Evolutionary conservation across 2,888 invertebrate species (phyloP).

Genomic region (Drosophila paramelanica): DNA sequence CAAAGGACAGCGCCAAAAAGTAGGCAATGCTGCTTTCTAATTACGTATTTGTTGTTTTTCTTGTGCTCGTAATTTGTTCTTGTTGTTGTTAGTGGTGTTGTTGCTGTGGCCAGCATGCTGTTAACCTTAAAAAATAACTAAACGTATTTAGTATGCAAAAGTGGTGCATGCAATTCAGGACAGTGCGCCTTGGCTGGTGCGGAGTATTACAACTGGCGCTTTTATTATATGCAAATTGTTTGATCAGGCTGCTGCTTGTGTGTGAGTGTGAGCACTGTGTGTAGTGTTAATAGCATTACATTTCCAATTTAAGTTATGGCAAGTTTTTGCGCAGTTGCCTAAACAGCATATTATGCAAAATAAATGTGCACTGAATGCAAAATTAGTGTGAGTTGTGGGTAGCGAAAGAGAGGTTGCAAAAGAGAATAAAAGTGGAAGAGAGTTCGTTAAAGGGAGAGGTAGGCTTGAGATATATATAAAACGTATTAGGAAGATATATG

Average conservation of each 20-base stretch:
- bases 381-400: conserved; percentile 2
- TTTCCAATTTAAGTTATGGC: conserved; percentile 64
- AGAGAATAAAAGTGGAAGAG: not conserved
- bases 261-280: not conserved
- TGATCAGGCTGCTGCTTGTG: conserved; percentile 5
- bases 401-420: not conserved
- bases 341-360: conserved; percentile 62
- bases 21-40: conserved; percentile 64
- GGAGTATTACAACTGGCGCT: conserved; percentile 33
- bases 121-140: conserved; percentile 49
- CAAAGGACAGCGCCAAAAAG: conserved; percentile 64
- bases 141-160: conserved; percentile 72
- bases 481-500: not conserved
- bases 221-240: conserved; percentile 65
- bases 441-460: too few relatives aligned
- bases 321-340: conserved; percentile 39
- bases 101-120: conserved; percentile 49
- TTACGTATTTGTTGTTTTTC: conserved; percentile 42
- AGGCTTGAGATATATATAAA: not conserved
- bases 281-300: conserved; percentile 63
- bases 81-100: conserved; percentile 2
- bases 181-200: not conserved
- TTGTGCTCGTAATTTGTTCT: not conserved
- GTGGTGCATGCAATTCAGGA: conserved; percentile 50
- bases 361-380: conserved; percentile 25